phyloP scores from a whole-genome alignment of 2,888 invertebrate species.

The Endotricha flammealis region DNA sequence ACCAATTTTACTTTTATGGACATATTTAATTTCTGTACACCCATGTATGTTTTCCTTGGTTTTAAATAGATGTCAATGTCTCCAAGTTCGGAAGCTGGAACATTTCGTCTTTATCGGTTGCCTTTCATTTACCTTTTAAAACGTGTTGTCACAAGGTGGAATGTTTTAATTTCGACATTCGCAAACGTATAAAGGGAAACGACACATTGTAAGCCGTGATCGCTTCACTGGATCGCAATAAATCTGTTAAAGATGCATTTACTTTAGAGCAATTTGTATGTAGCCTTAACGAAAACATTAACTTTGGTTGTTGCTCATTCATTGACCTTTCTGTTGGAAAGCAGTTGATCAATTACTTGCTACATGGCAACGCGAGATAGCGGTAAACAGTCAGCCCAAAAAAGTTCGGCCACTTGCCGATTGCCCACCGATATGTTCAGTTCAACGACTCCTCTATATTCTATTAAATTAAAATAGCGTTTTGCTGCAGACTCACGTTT shows the following conservation, averaged over 20 bases:
- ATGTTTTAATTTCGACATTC: not conserved
- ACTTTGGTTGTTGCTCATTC: conserved; percentile 16
- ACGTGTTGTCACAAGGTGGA: conserved; percentile 1
- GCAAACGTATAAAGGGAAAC: not conserved
- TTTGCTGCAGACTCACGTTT: conserved; percentile 45
- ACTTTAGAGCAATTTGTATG: not conserved
- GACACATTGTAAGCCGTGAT: not conserved
- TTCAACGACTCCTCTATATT: conserved; percentile 42
- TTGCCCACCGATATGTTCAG: conserved; percentile 35
- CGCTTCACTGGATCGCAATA: not conserved
- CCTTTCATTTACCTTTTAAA: conserved; percentile 2
- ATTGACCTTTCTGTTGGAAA: conserved; percentile 17
- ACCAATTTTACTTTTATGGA: too few species aligned
- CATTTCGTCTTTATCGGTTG: too few species aligned
- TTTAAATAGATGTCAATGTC: not conserved
- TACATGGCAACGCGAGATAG: conserved; percentile 26
- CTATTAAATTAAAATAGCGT: conserved; percentile 56
- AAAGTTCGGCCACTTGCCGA: conserved; percentile 36
- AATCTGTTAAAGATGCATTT: not conserved
- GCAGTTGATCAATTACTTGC: conserved; percentile 19
- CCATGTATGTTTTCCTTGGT: not conserved
- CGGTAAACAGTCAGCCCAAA: conserved; percentile 43
- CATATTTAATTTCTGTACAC: too few species aligned
- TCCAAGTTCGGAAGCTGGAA: not conserved
- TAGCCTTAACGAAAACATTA: not conserved